Evolutionary conservation across 1,140 invertebrate genomes (phyloP), one percentile per base, ranked within the genome.

Genomic region (Apolygus lucorum): DNA sequence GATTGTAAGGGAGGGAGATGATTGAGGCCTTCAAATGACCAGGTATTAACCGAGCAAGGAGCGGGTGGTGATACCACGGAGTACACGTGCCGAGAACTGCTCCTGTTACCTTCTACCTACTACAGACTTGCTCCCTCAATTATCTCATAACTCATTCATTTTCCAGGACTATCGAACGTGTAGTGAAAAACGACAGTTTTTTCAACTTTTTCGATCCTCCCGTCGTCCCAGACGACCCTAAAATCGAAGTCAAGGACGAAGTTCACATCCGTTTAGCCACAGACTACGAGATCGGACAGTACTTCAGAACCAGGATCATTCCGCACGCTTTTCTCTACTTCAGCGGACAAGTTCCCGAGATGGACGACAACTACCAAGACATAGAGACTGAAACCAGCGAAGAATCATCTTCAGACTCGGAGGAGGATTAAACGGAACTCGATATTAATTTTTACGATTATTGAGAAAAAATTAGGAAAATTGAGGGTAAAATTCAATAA

Each of bases 191-290:
- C 22, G 54, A 59, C 54, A 59, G 54, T 24, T 59, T 59, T 21
- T 59, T 59, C 54, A 59, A 59, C 22, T 59, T 59, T 59, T 59
- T 59, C 54, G 54, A 59, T 21, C 54, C 54, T 11, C 54, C 54
- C 4, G 22, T 59, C 4, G 54, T 59, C 22, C 54, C 54, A 14
- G 54, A 59, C 54, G 54, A 59, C 22, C 54, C 54, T 11, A 59
- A 59, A 59, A 22, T 59, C 22, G 54, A 59, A 59, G 54, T 59
- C 8, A 59, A 59, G 22, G 54, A 59, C 54, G 54, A 59, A 14
- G 54, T 59, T 22, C 54, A 59, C 54, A 22, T 59, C 22, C 11
- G 54, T 4, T 22, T 59, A 4, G 54, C 54, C 11, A 59, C 54
- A 14, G 54, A 59, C 22, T 59, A 59, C 54, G 54, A 59, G 22